These are phyloP conservation scores for Thermophis baileyi DNA, from an alignment of 2,113 vertebrate genomes.

Conservation along the genomic window DNA sequence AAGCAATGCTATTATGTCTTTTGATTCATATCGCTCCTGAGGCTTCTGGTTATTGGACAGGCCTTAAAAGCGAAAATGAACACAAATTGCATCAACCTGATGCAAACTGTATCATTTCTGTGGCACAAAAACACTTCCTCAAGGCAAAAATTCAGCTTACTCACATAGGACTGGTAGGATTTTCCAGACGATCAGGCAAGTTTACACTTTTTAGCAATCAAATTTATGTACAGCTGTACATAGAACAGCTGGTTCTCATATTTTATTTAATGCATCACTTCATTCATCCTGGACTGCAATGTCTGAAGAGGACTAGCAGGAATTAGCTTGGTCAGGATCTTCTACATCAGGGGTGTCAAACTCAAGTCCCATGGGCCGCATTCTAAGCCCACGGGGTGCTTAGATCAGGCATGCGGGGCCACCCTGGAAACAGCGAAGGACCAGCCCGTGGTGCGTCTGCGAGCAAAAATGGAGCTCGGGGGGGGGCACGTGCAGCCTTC, in stretches of 20 bases:
- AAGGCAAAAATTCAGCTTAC: neutral
- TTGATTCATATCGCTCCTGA: neutral
- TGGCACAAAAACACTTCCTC: neutral
- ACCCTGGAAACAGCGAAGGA: too few relatives aligned
- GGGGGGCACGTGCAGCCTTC: too few relatives aligned
- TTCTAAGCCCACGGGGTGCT: too few relatives aligned
- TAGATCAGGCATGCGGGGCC: too few relatives aligned
- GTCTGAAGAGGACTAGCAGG: neutral
- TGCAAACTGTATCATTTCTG: neutral
- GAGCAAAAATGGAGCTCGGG: too few relatives aligned
- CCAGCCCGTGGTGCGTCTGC: fast-evolving
- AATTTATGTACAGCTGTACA: neutral
- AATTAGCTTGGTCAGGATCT: neutral
- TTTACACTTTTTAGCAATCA: neutral
- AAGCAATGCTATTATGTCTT: neutral
- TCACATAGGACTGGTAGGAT: neutral
- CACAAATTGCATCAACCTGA: neutral
- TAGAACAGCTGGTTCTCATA: neutral
- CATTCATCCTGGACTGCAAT: neutral
- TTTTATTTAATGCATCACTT: neutral
- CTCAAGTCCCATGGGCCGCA: too few relatives aligned
- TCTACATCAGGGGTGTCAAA: neutral
- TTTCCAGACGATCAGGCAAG: neutral
- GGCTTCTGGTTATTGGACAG: neutral
- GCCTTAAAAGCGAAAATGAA: neutral